Evolutionary conservation across 2,888 invertebrate species (phyloP), one percentile per base, ranked within the genome.

Genomic region (Metacarcinus magister): DNA sequence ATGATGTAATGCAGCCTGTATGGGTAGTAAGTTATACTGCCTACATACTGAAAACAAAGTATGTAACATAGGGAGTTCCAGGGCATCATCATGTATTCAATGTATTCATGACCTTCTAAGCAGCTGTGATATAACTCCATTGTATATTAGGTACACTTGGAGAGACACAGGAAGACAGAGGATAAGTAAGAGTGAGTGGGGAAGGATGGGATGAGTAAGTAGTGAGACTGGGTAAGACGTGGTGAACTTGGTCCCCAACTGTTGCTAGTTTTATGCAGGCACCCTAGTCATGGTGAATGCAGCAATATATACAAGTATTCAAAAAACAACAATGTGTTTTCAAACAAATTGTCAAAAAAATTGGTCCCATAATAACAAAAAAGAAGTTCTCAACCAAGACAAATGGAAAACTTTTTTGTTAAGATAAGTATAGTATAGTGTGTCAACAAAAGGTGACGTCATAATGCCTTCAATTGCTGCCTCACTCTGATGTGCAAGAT

Each of bases 401-500:
- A 54, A 54, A 54, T 39, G 39, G 39, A 39, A 39, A 39, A 39
- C 39, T 39, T 39, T 39, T 39, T 39, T 39, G 39, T 39, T 39
- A 39, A 39, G 39, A 39, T 39, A 39, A 39, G 0, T 39, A 39
- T 39, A 39, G 39, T 8, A 75, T n/a, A 28, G 0, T 75, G 75
- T 75, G 28, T 5, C 5, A 75, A 75, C 8, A 75, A 28, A 23
- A 67, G 4, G 19, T 19, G 60, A 75, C 8, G 75, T 10, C 8
- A 75, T 8, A 10, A 28, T 28, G 28, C 75, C 75, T 75, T 75
- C 75, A 75, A 75, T 75, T 75, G 2, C n/a, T 75, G 28, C 28
- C 75, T n/a, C 75, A 75, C 75, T 75, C 75, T 28, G 75, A 75
- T 75, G 75, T 75, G 75, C 10, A 28, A 75, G 75, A 75, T n/a